These are phyloP conservation scores for Montipora capitata DNA, from an alignment of 92 coral and sea anemone species.

Conservation along the genomic window DNA sequence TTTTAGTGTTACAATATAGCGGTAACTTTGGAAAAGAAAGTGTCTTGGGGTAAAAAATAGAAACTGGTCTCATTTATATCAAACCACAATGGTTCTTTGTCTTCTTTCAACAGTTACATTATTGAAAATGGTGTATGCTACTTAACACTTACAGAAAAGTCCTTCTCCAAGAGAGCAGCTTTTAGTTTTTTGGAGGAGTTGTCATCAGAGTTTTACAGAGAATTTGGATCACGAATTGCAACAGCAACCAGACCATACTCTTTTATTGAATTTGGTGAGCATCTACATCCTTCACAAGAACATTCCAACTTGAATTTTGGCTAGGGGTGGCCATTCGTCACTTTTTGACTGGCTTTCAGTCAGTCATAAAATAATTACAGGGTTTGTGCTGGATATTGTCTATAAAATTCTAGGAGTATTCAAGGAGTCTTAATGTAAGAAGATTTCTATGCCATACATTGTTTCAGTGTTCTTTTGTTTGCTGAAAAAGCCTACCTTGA, in stretches of 20 bases:
- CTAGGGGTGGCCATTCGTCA: too few relatives aligned
- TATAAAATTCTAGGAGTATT: too few relatives aligned
- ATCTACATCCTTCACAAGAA: background rate
- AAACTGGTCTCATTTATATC: background rate
- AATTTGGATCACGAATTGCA: constrained; percentile 83
- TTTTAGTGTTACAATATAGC: too few relatives aligned
- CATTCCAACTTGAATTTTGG: too few relatives aligned
- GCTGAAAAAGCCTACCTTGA: too few relatives aligned
- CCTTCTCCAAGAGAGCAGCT: constrained; percentile 98
- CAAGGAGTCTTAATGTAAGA: too few relatives aligned
- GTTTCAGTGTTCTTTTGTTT: too few relatives aligned
- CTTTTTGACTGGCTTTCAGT: too few relatives aligned
- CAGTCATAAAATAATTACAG: too few relatives aligned
- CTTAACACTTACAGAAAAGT: constrained; percentile 92
- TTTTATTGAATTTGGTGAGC: constrained; percentile 99
- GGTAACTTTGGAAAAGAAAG: too few relatives aligned
- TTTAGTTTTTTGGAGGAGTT: constrained; percentile 96
- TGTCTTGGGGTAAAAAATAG: background rate
- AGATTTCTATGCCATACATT: too few relatives aligned
- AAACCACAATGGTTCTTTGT: background rate
- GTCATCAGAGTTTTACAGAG: constrained; percentile 94
- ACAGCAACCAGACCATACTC: constrained; percentile 94
- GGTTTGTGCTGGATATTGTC: too few relatives aligned
- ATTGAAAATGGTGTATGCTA: constrained; percentile 96
- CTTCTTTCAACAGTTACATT: constrained; percentile 79